Percentiles rank a stretch among this genome's conserved stretches.
Evolutionary conservation across 1,140 invertebrate genomes (phyloP).

Genomic region (Paramacrobiotus metropolitanus): DNA sequence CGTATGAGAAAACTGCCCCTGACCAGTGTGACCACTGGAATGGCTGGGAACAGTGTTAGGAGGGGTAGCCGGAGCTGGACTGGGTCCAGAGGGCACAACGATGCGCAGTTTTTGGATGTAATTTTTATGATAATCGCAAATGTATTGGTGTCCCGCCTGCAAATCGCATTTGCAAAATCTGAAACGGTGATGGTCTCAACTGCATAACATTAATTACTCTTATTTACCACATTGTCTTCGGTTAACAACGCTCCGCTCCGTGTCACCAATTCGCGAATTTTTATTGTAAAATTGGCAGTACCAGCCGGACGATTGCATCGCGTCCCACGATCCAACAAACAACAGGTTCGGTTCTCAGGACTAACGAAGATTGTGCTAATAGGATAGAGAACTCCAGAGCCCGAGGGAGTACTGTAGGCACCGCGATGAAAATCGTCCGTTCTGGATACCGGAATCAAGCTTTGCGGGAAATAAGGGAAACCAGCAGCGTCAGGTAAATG

Average conservation of each 20-base stretch:
- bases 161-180: background rate
- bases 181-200: too few species aligned
- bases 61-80: too few species aligned
- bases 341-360: background rate
- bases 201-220: too few species aligned
- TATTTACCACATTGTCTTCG: background rate
- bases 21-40: too few species aligned
- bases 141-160: background rate
- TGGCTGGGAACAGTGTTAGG: too few species aligned
- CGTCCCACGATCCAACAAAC: background rate
- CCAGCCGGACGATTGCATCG: background rate
- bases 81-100: background rate
- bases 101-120: conserved; percentile 1
- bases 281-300: background rate
- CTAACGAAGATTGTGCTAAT: background rate
- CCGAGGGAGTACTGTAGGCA: too few species aligned
- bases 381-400: too few species aligned
- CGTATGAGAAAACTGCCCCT: too few species aligned
- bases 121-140: background rate
- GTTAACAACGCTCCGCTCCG: background rate
- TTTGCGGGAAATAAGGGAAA: too few species aligned
- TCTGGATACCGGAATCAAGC: too few species aligned
- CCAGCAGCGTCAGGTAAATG: too few species aligned
- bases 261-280: background rate
- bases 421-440: too few species aligned